Conservation (phyloP, 2,888 invertebrate species). For the Drosophila subquinaria region DNA sequence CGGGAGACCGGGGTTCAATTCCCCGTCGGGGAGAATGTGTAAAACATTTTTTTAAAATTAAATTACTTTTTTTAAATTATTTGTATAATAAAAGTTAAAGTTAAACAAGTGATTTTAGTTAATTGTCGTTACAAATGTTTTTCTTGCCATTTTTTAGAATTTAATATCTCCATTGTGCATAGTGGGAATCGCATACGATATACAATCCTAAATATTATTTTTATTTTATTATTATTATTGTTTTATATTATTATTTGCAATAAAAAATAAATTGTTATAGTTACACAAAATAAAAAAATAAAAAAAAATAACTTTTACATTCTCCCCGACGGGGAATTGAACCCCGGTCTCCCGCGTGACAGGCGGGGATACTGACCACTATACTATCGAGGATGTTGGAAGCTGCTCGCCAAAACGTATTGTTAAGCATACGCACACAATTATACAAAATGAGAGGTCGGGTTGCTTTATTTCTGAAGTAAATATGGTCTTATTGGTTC, state of each 20-base stretch:
- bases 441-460: not conserved
- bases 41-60: constrained; percentile 23
- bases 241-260: too few species aligned
- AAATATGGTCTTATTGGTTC: not conserved
- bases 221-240: too few species aligned
- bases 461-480: not conserved
- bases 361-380: constrained; percentile 70
- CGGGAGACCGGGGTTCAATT: constrained; percentile 76
- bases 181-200: too few species aligned
- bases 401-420: not conserved
- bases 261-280: too few species aligned
- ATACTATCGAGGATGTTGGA: constrained; percentile 68
- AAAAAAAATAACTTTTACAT: constrained; percentile 31
- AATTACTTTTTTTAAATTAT: not conserved
- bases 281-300: too few species aligned
- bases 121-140: not conserved
- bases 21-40: constrained; percentile 68
- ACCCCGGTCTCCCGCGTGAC: constrained; percentile 71
- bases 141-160: too few species aligned
- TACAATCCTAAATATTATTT: too few species aligned
- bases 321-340: constrained; percentile 69
- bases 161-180: too few species aligned
- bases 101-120: not conserved
- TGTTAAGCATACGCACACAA: not conserved
- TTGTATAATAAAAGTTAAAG: not conserved